Evolutionary conservation across 2,113 vertebrate genomes (phyloP), one percentile per base, ranked within the genome.

Genomic region (Megaceryle maxima): DNA sequence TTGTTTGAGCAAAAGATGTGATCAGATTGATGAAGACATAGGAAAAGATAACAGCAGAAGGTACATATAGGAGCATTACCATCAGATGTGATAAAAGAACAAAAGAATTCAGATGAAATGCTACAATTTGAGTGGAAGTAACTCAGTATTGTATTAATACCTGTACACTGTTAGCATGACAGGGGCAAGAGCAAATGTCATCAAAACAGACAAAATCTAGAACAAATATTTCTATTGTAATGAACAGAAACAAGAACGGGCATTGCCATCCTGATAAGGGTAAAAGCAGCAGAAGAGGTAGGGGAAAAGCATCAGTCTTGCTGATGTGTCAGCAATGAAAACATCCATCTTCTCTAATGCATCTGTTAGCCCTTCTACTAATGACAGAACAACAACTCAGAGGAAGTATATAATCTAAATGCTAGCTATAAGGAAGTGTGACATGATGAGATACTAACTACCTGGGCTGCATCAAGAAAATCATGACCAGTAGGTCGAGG

Each of bases 111-210:
- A 82, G 10, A 67, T 3, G 3, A 76, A 87, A 56, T 16, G 13
- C 9, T 83, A n/a, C 13, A 43, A 18, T 3, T 43, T 31, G 9
- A 69, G 18, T 5, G 8, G 31, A 69, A 80, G n/a, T 5, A 87
- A n/a, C 16, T 6, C 3, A 66, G n/a, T 25, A 55, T 5, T 41
- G 24, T 37, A 55, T 35, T 44, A 70, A 78, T 72, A 3, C 13
- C 44, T 7, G 2, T 50, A 48, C 18, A 37, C 4, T 39, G 14
- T 56, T 72, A 62, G 16, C 5, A n/a, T 0, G 0, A 48, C 19
- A 44, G 6, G 4, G 24, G 7, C 5, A 91, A 74, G 16, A 73
- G 12, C 5, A 75, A 56, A 44, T 28, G 6, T 53, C 39, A 51
- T 26, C 11, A 51, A 35, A 24, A 39, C 48, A 69, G 16, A 55